These are phyloP conservation scores for Trididemnum clinides DNA, from an alignment of 23 tunicate genomes.

Conservation along the genomic window DNA sequence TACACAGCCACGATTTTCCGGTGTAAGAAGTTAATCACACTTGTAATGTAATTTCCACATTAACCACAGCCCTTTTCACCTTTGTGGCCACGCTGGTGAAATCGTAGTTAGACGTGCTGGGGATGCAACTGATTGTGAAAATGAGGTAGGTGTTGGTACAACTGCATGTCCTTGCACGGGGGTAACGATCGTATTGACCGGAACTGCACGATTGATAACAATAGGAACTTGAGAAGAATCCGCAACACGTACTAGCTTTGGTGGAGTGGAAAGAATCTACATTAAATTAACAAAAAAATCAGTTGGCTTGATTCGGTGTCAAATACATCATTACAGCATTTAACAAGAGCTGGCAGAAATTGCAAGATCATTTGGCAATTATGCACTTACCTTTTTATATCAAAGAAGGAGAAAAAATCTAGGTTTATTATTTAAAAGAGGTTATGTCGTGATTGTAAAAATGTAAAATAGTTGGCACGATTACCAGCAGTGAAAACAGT, in stretches of 20 bases:
- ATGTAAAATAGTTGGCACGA: too few relatives aligned
- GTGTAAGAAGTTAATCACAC: too few relatives aligned
- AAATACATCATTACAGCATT: background rate
- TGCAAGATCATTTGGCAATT: too few relatives aligned
- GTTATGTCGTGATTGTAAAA: too few relatives aligned
- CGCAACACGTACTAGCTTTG: slow-evolving; percentile 26
- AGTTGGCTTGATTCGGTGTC: background rate
- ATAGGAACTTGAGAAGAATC: background rate
- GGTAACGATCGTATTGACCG: background rate
- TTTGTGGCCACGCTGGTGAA: slow-evolving; percentile 59
- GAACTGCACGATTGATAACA: background rate
- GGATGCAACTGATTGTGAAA: slow-evolving; percentile 16
- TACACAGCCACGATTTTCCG: too few relatives aligned
- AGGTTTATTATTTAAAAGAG: too few relatives aligned
- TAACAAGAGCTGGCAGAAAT: too few relatives aligned
- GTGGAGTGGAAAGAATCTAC: slow-evolving; percentile 46
- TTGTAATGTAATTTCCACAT: too few relatives aligned
- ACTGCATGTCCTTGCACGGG: background rate
- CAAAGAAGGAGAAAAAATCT: too few relatives aligned
- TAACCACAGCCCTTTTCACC: too few relatives aligned
- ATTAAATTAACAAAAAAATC: background rate
- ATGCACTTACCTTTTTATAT: too few relatives aligned
- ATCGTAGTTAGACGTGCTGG: slow-evolving; percentile 60
- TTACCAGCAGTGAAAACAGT: too few relatives aligned
- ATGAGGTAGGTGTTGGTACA: background rate